Evolutionary conservation across 37 sponge, comb jelly and placozoan species (phyloP).

Genomic region (Amphimedon queenslandica): DNA sequence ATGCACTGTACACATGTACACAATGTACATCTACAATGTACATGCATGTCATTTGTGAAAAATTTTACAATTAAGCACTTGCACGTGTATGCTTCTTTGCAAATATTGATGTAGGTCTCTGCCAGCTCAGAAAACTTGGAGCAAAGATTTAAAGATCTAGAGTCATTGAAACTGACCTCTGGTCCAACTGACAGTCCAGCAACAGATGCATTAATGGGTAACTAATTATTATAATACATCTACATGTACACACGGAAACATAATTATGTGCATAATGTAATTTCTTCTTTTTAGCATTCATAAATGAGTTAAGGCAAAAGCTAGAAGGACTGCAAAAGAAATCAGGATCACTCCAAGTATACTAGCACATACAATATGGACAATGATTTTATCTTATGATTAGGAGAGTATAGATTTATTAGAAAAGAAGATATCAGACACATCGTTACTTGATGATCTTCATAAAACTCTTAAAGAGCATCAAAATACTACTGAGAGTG

Average conservation of each 20-base stretch:
- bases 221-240: not conserved
- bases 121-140: conserved; percentile 4
- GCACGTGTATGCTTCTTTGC: not conserved
- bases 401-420: too few relatives aligned
- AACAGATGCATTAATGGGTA: conserved; percentile 1
- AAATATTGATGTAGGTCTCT: not conserved
- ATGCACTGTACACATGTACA: too few relatives aligned
- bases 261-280: not conserved
- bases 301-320: not conserved
- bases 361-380: not conserved
- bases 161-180: conserved; percentile 40
- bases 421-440: too few relatives aligned
- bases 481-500: too few relatives aligned
- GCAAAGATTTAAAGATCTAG: conserved; percentile 38
- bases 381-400: too few relatives aligned
- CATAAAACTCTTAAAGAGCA: too few relatives aligned
- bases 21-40: too few relatives aligned
- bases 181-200: not conserved
- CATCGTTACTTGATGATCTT: too few relatives aligned
- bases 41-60: too few relatives aligned
- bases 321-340: not conserved
- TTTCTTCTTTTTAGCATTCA: not conserved
- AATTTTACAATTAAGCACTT: too few relatives aligned
- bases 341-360: not conserved
- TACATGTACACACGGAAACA: not conserved